Evolutionary conservation across 53 echinoderm and acorn worm species (phyloP).

Genomic region (Crossaster papposus): DNA sequence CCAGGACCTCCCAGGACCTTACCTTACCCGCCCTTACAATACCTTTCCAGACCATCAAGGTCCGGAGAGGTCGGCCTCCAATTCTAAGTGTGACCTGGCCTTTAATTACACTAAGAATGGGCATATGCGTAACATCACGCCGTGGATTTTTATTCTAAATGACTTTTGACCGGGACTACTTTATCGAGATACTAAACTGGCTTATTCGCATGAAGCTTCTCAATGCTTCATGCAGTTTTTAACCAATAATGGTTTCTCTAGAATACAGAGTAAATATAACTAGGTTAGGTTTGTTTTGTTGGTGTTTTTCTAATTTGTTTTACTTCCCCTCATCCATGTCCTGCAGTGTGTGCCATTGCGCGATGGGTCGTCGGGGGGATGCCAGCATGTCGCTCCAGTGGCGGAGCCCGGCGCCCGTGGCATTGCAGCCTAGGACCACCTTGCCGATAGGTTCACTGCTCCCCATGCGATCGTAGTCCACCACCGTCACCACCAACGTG

Average conservation of each 20-base stretch:
- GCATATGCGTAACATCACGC: too few species aligned
- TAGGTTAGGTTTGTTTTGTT: not conserved
- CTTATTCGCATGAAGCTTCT: not conserved
- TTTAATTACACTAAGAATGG: too few species aligned
- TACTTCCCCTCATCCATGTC: conserved; percentile 84
- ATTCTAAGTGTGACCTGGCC: too few species aligned
- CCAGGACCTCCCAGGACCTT: too few species aligned
- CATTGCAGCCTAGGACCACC: conserved; percentile 95
- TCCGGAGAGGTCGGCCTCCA: too few species aligned
- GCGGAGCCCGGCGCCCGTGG: conserved; percentile 96
- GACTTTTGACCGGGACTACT: too few species aligned
- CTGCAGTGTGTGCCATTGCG: conserved; percentile 98
- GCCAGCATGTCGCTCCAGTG: conserved; percentile 99
- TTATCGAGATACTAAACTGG: too few species aligned
- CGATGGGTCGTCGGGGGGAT: conserved; percentile 98
- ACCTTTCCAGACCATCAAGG: too few species aligned
- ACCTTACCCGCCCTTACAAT: too few species aligned
- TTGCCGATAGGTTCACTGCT: conserved; percentile 99
- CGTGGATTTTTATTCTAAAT: too few species aligned
- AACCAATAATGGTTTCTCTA: not conserved
- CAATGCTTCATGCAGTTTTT: not conserved
- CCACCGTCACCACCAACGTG: conserved; percentile 94
- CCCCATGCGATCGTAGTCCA: conserved; percentile 99
- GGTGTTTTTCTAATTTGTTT: not conserved
- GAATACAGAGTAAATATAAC: not conserved